These are phyloP conservation scores for Drosophila mauritiana DNA, from an alignment of 1,140 invertebrate species.

Conservation along the genomic window DNA sequence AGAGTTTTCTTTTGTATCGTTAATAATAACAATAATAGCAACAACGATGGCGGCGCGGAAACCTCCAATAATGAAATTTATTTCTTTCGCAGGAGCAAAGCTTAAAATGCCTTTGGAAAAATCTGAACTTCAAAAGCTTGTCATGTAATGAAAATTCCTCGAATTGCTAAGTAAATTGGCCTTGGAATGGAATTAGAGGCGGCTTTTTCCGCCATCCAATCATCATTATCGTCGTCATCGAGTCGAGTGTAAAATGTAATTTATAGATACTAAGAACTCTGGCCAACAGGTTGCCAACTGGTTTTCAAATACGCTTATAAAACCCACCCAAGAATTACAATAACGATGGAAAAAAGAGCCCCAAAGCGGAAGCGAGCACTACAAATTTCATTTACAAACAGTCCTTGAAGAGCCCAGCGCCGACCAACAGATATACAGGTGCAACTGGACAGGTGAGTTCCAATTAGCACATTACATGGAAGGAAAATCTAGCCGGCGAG, in stretches of 20 bases:
- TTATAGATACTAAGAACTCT: conserved; percentile 63
- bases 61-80: conserved; percentile 44
- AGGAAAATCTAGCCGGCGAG: conserved; percentile 34
- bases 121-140: conserved; percentile 27
- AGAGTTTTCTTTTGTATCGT: conserved; percentile 33
- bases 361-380: conserved; percentile 67
- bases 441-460: conserved; percentile 53
- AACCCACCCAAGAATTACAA: conserved; percentile 53
- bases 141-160: conserved; percentile 50
- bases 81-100: conserved; percentile 10
- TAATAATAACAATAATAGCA: conserved; percentile 35
- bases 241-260: conserved; percentile 61
- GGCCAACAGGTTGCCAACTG: conserved; percentile 64
- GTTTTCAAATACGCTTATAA: conserved; percentile 33
- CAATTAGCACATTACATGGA: conserved; percentile 71
- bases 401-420: conserved; percentile 57
- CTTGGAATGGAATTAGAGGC: conserved; percentile 44
- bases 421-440: conserved; percentile 19
- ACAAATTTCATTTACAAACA: conserved; percentile 81
- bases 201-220: conserved; percentile 32
- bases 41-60: conserved; percentile 1
- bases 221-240: conserved; percentile 29
- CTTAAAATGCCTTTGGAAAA: conserved; percentile 13
- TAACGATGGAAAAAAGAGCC: conserved; percentile 23
- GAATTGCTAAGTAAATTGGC: conserved; percentile 46